A percentile compares a stretch with the other conserved stretches of the same genome.
phyloP scores from a whole-genome alignment of 2,113 vertebrate species.

The Antechinus flavipes region DNA sequence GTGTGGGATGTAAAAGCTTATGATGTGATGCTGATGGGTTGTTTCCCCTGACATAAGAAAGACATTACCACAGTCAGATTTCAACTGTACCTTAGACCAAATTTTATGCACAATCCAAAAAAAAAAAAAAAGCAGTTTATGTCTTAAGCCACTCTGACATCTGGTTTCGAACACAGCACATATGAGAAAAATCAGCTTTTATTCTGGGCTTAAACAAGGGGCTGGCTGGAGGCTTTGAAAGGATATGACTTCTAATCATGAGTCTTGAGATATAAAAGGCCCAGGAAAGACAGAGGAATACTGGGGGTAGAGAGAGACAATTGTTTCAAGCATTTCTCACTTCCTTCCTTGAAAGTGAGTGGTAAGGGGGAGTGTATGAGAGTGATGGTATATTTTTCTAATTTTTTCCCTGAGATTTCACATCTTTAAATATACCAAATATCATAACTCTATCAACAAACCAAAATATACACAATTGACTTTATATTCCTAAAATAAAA shows the following conservation, averaged over 20 bases:
- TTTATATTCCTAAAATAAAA: conserved; percentile 12
- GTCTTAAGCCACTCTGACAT: not conserved
- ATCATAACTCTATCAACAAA: not conserved
- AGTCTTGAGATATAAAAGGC: not conserved
- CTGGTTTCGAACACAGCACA: not conserved
- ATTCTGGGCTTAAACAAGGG: not conserved
- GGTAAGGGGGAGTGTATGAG: not conserved
- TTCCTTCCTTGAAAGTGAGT: not conserved
- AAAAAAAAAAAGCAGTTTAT: not conserved
- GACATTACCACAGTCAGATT: not conserved
- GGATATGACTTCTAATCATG: not conserved
- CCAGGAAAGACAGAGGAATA: not conserved
- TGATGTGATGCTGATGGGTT: not conserved
- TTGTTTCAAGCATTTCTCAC: conserved; percentile 43
- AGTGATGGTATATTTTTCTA: conserved; percentile 1
- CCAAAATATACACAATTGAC: not conserved
- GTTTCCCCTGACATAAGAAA: not conserved
- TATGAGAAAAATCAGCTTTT: not conserved
- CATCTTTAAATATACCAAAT: conserved; percentile 22
- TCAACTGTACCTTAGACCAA: not conserved
- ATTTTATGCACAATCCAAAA: not conserved
- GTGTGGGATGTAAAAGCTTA: not conserved
- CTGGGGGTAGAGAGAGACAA: not conserved
- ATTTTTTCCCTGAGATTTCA: not conserved
- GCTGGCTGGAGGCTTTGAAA: not conserved